Evolutionary conservation across 2,797 vertebrate genomes (phyloP).

Genomic region (Eulemur mongoz): DNA sequence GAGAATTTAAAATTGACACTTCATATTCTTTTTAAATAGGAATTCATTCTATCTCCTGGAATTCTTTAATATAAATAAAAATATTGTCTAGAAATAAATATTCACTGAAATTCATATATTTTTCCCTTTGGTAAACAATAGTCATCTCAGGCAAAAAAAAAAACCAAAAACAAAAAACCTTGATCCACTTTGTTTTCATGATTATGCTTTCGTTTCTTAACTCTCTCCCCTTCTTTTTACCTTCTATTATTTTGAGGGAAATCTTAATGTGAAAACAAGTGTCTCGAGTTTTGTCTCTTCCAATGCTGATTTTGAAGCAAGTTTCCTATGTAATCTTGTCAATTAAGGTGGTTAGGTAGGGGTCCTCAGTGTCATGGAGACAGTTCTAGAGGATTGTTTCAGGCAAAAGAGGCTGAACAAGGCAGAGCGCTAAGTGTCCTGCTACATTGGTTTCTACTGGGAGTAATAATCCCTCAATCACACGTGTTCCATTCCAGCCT

Average conservation of each 20-base stretch:
- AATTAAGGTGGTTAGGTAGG: neutral
- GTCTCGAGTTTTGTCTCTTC: neutral
- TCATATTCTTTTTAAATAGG: neutral
- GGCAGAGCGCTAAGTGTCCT: neutral
- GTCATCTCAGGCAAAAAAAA: neutral
- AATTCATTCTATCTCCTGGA: neutral
- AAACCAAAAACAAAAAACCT: too few relatives aligned
- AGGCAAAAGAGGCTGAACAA: neutral
- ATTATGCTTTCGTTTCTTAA: neutral
- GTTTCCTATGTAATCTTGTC: neutral
- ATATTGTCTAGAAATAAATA: slow-evolving; percentile 24
- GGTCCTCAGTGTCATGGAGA: neutral
- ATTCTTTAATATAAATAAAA: slow-evolving; percentile 41
- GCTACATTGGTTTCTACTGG: neutral
- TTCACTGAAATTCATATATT: slow-evolving; percentile 13
- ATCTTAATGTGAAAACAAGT: neutral
- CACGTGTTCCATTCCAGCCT: neutral
- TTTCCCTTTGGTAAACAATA: neutral
- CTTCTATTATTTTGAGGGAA: neutral
- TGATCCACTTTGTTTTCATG: neutral
- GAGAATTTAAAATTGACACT: slow-evolving; percentile 14
- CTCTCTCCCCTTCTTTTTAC: neutral
- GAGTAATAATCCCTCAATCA: neutral
- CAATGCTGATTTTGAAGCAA: neutral
- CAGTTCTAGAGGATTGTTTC: neutral